These are phyloP conservation scores for Hylia prasina DNA, from an alignment of 2,113 vertebrate genomes.

Conservation along the genomic window DNA sequence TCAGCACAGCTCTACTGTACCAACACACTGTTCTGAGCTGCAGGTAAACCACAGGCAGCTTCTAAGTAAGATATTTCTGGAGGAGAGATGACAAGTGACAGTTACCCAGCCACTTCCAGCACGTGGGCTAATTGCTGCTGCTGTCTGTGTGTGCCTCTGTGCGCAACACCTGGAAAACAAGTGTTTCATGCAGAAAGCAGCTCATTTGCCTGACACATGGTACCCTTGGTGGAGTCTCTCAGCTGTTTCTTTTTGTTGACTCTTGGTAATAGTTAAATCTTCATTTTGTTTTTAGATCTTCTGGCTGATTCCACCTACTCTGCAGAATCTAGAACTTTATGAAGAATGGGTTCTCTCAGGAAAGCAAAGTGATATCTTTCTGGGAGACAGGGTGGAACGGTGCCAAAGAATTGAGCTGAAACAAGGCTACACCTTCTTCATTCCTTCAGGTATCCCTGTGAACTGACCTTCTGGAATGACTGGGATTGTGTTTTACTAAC, in stretches of 20 bases:
- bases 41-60: not conserved
- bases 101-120: not conserved
- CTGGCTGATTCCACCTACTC: slow-evolving; percentile 94
- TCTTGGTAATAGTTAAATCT: slow-evolving; percentile 1
- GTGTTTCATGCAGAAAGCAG: not conserved
- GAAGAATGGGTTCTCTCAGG: slow-evolving; percentile 98
- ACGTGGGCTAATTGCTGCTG: not conserved
- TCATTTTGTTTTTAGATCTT: slow-evolving; percentile 82
- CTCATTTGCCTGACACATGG: not conserved
- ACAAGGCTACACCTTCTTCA: slow-evolving; percentile 95
- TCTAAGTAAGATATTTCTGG: slow-evolving; percentile 1
- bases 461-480: not conserved
- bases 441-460: slow-evolving; percentile 86
- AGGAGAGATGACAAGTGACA: not conserved
- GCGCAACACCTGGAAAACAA: not conserved
- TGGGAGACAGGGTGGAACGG: slow-evolving; percentile 91
- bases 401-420: slow-evolving; percentile 95
- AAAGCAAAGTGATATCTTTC: slow-evolving; percentile 95
- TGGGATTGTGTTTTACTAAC: not conserved
- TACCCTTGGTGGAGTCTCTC: not conserved
- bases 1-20: not conserved
- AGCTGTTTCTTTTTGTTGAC: not conserved
- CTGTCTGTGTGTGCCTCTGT: not conserved
- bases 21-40: not conserved
- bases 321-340: slow-evolving; percentile 91